Percentiles rank a stretch among this genome's conserved stretches.
phyloP scores from a whole-genome alignment of 2,113 vertebrate genomes.

The Tiliqua scincoides region DNA sequence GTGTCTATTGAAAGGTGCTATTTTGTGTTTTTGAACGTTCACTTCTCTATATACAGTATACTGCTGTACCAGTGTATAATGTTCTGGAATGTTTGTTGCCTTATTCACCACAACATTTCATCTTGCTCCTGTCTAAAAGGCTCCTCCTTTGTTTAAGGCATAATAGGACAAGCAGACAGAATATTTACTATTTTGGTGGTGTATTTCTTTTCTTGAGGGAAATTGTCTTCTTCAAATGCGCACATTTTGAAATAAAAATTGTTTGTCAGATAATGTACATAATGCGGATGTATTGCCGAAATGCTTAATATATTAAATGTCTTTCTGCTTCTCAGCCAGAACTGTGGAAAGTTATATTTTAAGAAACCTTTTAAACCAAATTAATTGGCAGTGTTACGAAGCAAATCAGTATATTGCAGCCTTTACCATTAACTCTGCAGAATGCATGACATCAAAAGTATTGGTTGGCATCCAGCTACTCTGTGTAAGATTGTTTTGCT shows the following conservation, averaged over 20 bases:
- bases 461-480: neutral
- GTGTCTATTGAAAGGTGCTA: neutral
- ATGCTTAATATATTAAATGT: neutral
- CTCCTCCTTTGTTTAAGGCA: constrained; percentile 25
- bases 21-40: neutral
- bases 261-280: constrained; percentile 17
- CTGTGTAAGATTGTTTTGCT: constrained; percentile 1
- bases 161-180: neutral
- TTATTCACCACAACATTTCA: constrained; percentile 6
- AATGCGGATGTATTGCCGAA: neutral
- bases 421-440: constrained; percentile 8
- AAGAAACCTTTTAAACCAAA: constrained; percentile 10
- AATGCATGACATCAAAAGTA: neutral
- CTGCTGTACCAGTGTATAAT: neutral
- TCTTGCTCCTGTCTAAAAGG: constrained; percentile 34
- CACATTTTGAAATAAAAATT: constrained; percentile 57
- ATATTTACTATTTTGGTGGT: constrained; percentile 44
- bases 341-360: constrained; percentile 8
- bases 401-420: neutral
- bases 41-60: neutral
- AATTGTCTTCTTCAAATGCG: constrained; percentile 57
- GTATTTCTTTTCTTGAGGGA: constrained; percentile 41
- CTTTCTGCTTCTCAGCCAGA: neutral
- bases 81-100: neutral
- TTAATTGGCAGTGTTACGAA: constrained; percentile 7